A percentile compares a stretch with the other conserved stretches of the same genome.
Evolutionary conservation across 2,113 vertebrate genomes (phyloP).

Genomic region (Entosphenus tridentatus): DNA sequence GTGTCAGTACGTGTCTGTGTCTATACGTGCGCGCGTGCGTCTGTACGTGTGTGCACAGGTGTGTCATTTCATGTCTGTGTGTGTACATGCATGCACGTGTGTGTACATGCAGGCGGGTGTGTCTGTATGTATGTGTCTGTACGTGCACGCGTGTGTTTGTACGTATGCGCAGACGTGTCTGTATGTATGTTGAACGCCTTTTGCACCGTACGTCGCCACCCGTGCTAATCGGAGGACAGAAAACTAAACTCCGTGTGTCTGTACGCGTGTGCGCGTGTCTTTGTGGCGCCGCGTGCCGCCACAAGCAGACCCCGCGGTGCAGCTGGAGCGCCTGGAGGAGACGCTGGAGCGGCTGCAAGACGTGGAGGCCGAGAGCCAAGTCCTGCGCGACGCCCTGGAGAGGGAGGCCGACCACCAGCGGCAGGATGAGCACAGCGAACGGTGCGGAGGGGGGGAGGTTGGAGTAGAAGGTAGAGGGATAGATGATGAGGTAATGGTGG

Average conservation of each 20-base stretch:
- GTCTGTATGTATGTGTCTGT: neutral
- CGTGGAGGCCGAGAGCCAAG: slow-evolving; percentile 26
- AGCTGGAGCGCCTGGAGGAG: slow-evolving; percentile 33
- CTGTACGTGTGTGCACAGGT: neutral
- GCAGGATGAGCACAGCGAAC: slow-evolving; percentile 26
- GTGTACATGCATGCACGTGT: neutral
- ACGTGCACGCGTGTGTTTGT: neutral
- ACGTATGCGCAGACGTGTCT: no score
- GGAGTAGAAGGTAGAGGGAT: no score
- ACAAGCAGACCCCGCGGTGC: neutral
- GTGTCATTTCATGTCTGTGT: neutral
- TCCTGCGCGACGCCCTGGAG: slow-evolving; percentile 21
- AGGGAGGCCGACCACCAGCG: slow-evolving; percentile 40
- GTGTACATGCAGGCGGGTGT: neutral
- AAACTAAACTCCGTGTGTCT: neutral
- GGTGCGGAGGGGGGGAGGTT: neutral
- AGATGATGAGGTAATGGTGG: no score
- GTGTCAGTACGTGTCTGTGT: neutral
- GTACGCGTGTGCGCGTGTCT: neutral
- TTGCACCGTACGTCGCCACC: no score
- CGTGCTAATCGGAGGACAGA: no score
- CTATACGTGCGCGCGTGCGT: neutral
- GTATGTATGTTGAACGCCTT: no score
- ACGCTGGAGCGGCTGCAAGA: slow-evolving; percentile 46
- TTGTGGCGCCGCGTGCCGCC: neutral